phyloP scores from a whole-genome alignment of 2,797 vertebrate species.

The Periparus ater region DNA sequence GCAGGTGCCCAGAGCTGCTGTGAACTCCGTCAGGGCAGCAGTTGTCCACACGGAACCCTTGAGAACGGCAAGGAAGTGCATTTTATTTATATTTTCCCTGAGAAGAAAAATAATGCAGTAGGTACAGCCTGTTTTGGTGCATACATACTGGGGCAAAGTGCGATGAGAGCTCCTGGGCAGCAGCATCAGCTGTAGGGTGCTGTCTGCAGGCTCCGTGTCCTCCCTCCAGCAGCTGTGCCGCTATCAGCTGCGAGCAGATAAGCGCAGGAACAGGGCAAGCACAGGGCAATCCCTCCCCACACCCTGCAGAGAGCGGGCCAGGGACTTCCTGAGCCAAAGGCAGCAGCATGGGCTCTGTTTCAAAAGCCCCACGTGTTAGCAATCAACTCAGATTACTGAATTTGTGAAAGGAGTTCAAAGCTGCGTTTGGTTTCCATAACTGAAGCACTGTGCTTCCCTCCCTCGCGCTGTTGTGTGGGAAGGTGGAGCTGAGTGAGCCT shows the following conservation, averaged over 20 bases:
- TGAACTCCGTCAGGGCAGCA: not conserved
- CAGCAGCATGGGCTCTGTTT: not conserved
- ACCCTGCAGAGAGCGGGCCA: not conserved
- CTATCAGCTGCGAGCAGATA: not conserved
- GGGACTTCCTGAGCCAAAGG: not conserved
- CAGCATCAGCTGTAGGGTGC: not conserved
- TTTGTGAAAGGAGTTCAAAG: not conserved
- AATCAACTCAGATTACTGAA: not conserved
- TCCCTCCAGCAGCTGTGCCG: not conserved
- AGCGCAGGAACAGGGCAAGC: not conserved
- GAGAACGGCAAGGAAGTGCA: not conserved
- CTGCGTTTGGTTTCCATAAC: not conserved
- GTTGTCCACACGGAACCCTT: fast-evolving
- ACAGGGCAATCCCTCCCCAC: not conserved
- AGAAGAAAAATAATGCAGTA: not conserved
- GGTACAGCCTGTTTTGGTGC: not conserved
- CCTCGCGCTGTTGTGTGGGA: not conserved
- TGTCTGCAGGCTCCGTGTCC: not conserved
- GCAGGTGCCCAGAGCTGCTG: not conserved
- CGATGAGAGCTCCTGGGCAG: not conserved
- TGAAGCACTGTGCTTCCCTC: not conserved
- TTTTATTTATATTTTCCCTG: not conserved
- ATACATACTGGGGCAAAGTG: not conserved
- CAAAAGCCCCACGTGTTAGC: not conserved
- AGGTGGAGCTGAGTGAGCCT: not conserved